Base-by-base conservation (phyloP, 2,113 vertebrate genomes). In the Dendrocopos noguchii region DNA sequence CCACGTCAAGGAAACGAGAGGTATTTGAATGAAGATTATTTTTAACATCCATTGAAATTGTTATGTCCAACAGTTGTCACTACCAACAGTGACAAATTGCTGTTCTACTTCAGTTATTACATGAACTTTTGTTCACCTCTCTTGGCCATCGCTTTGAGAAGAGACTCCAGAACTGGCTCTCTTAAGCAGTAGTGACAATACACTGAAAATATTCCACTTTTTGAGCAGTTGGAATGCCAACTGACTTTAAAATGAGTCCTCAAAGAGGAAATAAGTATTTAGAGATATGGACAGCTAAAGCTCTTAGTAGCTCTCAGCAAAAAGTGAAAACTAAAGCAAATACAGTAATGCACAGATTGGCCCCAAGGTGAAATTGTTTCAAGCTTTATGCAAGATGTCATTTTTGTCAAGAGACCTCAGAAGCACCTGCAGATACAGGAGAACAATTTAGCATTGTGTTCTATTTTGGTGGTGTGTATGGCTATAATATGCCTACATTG, bases 311-410 rank as follows among this genome's bases (percentile, higher is more conserved):
- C 12, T 90, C 6, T 83, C 53, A 78, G 71, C 44, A 73, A 80
- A 87, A 87, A 59, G 12, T 28, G 66, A 71, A 81, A 79, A 89
- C 59, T 92, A 61, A 89, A 93, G 70, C n/a, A 88, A 95, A 56
- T 84, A 72, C 2, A 25, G 52, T 56, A 88, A 70, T 47, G 76
- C 92, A 65, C 42, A 80, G 33, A 31, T 21, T 84, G 42, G 61
- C 72, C 85, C 52, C 31, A 28, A 68, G 86, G 88, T 84, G 55
- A 73, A 83, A 78, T 65, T n/a, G 57, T 80, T 95, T 92, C 61
- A n/a, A 77, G 47, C 72, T 78, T 87, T 85, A 47, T 0, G 1
- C 36, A 80, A 78, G 33, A 27, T 89, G 50, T 84, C n/a, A 18
- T 77, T 88, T 88, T 84, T 85, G 33, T 47, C 47, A 39, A 75